Evolutionary conservation across 2,797 vertebrate genomes (phyloP).

Genomic region (Argentina silus): DNA sequence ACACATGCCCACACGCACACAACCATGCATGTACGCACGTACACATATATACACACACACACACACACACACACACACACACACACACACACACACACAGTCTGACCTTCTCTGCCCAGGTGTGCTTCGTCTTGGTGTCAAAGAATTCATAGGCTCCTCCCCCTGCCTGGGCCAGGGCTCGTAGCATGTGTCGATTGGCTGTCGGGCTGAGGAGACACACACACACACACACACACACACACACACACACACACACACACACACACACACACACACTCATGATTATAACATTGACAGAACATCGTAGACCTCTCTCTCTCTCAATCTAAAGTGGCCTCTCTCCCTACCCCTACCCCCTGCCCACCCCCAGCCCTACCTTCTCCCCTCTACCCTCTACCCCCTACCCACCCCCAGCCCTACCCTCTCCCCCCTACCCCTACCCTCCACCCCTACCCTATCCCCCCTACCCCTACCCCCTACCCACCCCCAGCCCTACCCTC

Average conservation of each 20-base stretch:
- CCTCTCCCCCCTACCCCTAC: too few relatives aligned
- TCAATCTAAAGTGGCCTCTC: too few relatives aligned
- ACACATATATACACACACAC: neutral
- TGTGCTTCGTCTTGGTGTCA: slow-evolving; percentile 83
- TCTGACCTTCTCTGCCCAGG: slow-evolving; percentile 85
- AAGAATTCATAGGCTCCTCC: slow-evolving; percentile 88
- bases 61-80: neutral
- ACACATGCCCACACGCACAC: neutral
- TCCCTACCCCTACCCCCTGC: neutral
- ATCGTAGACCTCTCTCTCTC: too few relatives aligned
- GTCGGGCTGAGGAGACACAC: slow-evolving; percentile 73
- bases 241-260: slow-evolving; percentile 7
- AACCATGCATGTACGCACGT: neutral
- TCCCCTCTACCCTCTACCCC: neutral
- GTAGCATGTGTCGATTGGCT: slow-evolving; percentile 86
- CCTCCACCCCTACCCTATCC: too few relatives aligned
- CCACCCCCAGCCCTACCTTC: neutral
- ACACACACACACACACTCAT: too few relatives aligned
- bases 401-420: too few relatives aligned
- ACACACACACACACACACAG: neutral
- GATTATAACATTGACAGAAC: too few relatives aligned
- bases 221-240: slow-evolving; percentile 25
- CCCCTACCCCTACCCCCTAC: too few relatives aligned
- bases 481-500: too few relatives aligned
- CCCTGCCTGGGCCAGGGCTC: slow-evolving; percentile 82